phyloP scores from a whole-genome alignment of 2,888 invertebrate genomes.

The Agriopis marginaria region DNA sequence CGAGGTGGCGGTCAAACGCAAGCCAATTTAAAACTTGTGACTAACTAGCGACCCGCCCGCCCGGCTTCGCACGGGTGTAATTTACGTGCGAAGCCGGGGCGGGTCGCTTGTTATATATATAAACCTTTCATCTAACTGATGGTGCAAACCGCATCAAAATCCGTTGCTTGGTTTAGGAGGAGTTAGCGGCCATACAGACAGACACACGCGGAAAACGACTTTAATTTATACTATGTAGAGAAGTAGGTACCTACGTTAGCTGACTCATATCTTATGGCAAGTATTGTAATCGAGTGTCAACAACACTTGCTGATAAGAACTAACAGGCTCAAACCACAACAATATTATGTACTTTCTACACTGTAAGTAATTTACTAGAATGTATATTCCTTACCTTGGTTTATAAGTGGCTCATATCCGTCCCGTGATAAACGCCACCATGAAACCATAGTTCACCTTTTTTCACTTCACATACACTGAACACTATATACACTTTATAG shows the following conservation, averaged over 20 bases:
- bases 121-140: too few species aligned
- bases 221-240: too few species aligned
- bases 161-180: too few species aligned
- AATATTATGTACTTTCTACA: background rate
- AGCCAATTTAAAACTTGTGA: background rate
- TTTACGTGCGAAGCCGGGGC: too few species aligned
- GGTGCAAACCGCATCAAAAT: too few species aligned
- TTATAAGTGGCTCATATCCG: conserved; percentile 19
- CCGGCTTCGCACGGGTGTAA: too few species aligned
- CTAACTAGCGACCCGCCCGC: too few species aligned
- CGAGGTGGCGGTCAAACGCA: too few species aligned
- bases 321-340: conserved; percentile 2
- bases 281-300: conserved; percentile 5
- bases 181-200: too few species aligned
- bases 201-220: too few species aligned
- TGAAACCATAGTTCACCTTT: conserved; percentile 18
- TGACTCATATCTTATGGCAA: background rate
- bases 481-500: conserved; percentile 5
- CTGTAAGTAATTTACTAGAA: background rate
- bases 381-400: conserved; percentile 17
- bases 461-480: conserved; percentile 1
- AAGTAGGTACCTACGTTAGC: too few species aligned
- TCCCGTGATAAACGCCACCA: conserved; percentile 8
- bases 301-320: conserved; percentile 10
- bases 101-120: too few species aligned